Evolutionary conservation across 2,113 vertebrate species (phyloP).

Genomic region (Drymodes brunneopygia): DNA sequence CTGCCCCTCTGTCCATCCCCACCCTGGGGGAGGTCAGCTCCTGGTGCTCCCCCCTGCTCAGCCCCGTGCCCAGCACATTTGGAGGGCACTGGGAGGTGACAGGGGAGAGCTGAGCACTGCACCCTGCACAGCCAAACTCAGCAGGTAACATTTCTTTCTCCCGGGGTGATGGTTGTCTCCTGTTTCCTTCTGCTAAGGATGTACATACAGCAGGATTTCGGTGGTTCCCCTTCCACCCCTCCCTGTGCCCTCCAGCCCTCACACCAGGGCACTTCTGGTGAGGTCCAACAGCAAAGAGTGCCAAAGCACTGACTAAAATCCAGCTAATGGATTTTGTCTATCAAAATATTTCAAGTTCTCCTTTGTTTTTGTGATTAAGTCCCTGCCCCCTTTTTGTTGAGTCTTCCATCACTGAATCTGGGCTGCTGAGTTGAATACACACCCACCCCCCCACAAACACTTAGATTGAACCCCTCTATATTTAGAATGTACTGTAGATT

Average conservation of each 20-base stretch:
- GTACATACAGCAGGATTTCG: not conserved
- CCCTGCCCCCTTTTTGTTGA: not conserved
- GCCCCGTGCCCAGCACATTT: not conserved
- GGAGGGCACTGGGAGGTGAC: not conserved
- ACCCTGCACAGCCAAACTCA: not conserved
- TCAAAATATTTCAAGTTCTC: not conserved
- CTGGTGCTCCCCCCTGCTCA: not conserved
- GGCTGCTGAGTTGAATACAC: not conserved
- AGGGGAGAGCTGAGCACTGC: not conserved
- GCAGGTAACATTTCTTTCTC: not conserved
- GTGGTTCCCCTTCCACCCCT: not conserved
- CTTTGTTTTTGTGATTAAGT: not conserved
- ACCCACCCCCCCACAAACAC: not conserved
- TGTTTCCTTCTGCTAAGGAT: not conserved
- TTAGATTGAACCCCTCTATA: slow-evolving; percentile 17
- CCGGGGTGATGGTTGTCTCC: not conserved
- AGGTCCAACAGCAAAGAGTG: not conserved
- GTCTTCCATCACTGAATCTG: not conserved
- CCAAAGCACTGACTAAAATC: not conserved
- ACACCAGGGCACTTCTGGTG: not conserved
- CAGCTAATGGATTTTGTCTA: not conserved
- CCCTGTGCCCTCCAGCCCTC: not conserved
- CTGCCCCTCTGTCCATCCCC: not conserved
- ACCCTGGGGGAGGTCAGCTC: not conserved
- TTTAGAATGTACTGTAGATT: slow-evolving; percentile 63